Base-by-base conservation (phyloP, 2,888 invertebrate genomes). In the Agrochola lychnidis region DNA sequence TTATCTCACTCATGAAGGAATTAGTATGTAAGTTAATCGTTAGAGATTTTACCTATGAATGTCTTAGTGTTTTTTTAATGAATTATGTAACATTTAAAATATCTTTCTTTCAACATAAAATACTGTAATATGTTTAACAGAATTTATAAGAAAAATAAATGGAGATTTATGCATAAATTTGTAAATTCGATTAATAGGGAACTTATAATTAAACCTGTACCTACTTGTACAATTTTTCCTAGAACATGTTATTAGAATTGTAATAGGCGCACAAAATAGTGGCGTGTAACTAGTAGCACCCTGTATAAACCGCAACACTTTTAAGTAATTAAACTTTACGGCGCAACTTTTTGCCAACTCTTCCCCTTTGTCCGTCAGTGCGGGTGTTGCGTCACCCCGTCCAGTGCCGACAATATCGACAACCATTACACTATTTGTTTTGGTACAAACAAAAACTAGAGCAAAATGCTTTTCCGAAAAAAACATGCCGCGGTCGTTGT, bases 401-500 rank as follows among this genome's bases (percentile, higher is more conserved):
- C 66, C 84, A 88, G 56, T 78, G 83, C 68, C 90, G 90, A 90
- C 83, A 89, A 86, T 84, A 84, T 85, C 81, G 85, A 85, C 85
- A 85, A 87, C 87, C 84, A 89, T 86, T 85, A 85, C 86, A 89
- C 85, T 93, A 88, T 94, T 94, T 94, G 91, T 92, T 93, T 92
- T 91, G 91, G 89, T 82, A 82, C 85, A 79, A 86, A 85, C 82
- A 94, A 94, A 94, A 94, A 95, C 92, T 93, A 83, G 94, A 94
- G 94, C 94, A 93, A 91, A 91, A 87, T 84, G 78, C 79, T 87
- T 88, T 89, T 75, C 75, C 68, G 78, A 87, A 90, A 91, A 91
- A 91, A 89, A 70, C 61, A 83, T 84, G 88, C 83, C 88, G 78
- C 81, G 83, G 79, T 86, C 79, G 75, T 84, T 86, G 80, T 59